Base-by-base conservation (phyloP, 2,113 vertebrate genomes). In the Arvicanthis niloticus region DNA sequence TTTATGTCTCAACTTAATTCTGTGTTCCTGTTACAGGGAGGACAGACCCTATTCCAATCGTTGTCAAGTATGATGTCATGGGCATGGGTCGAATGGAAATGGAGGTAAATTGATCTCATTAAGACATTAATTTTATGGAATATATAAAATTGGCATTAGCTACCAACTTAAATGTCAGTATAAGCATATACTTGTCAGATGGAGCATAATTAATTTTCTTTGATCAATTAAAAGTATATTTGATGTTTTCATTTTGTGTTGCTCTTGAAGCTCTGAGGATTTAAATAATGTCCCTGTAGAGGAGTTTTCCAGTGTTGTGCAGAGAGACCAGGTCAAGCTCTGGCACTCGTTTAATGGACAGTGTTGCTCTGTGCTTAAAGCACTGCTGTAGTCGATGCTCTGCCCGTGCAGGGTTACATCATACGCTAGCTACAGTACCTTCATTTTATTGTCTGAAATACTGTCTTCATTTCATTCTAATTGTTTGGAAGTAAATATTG, bases 11-110 rank as follows among this genome's bases (percentile, higher is more conserved):
- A 98, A 81, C 97, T 4, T 98, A 95, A 97, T 90, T 98, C 72
- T 99, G 97, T 99, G 98, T 99, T 99, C 96, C 98, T 98, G 72
- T 99, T 99, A 31, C 98, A 99, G 99, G 99, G 97, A 99, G 99
- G 98, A 99, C 99, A 0, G 99, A 99, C 98, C 99, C 99, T 96
- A 99, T 99, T 98, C 99, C 99, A 58, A 99, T 99, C 53, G 99
- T 99, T 48, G 99, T 99, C 99, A 99, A 99, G 98, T 99, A 99
- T 94, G 99, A 99, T 99, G 99, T 99, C 99, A 99, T 99, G 99
- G 99, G 99, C 97, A 99, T 99, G 99, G 99, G 99, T 91, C 98
- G 99, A 42, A 99, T 99, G 99, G 99, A 99, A 97, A 99, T 99
- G 99, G 99, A 99, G 99, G 99, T 99, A 97, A 98, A 97, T 76